phyloP scores from a whole-genome alignment of 2,888 invertebrate genomes.

The Stictocephala bisonia region DNA sequence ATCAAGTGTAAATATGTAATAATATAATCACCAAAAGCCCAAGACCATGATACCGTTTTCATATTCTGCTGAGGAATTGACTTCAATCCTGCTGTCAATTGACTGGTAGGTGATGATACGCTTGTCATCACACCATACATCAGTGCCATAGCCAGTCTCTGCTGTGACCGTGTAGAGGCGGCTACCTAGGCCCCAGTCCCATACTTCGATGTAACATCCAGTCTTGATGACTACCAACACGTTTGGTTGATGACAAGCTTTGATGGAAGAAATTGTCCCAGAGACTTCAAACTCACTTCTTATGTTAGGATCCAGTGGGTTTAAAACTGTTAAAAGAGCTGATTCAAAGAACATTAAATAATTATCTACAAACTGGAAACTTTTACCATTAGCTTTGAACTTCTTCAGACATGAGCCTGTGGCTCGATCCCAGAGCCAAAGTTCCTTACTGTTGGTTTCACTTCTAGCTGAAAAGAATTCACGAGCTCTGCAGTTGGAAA shows the following conservation, averaged over 20 bases:
- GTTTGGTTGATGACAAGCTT: background rate
- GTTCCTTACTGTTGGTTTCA: background rate
- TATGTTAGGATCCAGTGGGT: conserved; percentile 2
- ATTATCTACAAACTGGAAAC: conserved; percentile 29
- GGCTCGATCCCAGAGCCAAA: conserved; percentile 25
- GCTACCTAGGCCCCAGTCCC: conserved; percentile 20
- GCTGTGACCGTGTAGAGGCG: conserved; percentile 23
- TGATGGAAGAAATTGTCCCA: conserved; percentile 22
- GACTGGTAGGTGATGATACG: conserved; percentile 11
- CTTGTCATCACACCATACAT: conserved; percentile 36
- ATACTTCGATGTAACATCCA: conserved; percentile 22
- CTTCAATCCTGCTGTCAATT: background rate
- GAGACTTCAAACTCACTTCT: conserved; percentile 27
- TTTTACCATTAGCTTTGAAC: conserved; percentile 7
- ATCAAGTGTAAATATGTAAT: no score
- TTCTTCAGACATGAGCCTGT: conserved; percentile 7
- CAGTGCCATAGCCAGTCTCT: conserved; percentile 12
- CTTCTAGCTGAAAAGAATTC: background rate
- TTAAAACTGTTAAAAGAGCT: conserved; percentile 3
- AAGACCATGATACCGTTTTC: conserved; percentile 2
- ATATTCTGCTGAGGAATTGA: background rate
- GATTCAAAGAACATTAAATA: conserved; percentile 28
- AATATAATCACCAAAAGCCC: conserved; percentile 42
- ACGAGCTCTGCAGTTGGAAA: background rate
- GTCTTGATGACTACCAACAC: conserved; percentile 18